Base-by-base conservation (phyloP, 2,888 invertebrate genomes). In the Cataglyphis albicans region DNA sequence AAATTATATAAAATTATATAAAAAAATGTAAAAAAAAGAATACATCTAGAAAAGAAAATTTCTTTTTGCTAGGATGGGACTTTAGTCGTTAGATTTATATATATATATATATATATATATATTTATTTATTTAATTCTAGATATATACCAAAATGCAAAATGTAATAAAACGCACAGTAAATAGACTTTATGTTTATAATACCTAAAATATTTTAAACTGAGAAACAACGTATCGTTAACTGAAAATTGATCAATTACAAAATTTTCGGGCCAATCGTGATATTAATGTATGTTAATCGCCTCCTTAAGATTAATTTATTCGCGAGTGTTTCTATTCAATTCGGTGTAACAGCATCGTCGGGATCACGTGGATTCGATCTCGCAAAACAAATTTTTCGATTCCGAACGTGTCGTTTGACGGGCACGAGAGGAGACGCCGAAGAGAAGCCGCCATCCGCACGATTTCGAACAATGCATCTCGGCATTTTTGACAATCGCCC, bases 321-420 rank as follows among this genome's bases (percentile, higher is more conserved):
- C 29, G 48, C 18, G n/a, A 2, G 10, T 6, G 35, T 9, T 44
- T 67, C 25, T 35, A 12, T 18, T 10, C 3, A 18, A 67, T 48
- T 38, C 25, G 25, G 1, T 35, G 52, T 25, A 32, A 38, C 15
- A 15, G 15, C 65, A 18, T 65, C 57, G 25, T 6, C 57, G 72
- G 41, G 21, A 48, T 64, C 48, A 35, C 48, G 63, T 64, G 15
- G 21, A 64, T 74, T 74, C 73, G 61, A 74, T 44, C 21, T 44
- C 15, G 29, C 15, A 32, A 25, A 65, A 61, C 15, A 15, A 61
- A 21, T 10, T 35, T 10, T 57, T 73, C 44, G 74, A 74, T 4
- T 74, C 59, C 29, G 35, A 41, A 29, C 52, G 35, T 72, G 25
- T 48, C 10, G 44, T 6, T 44, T 32, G 12, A 41, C 25, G 55